Percentiles rank a stretch among this genome's conserved stretches.
These are phyloP conservation scores for Sycophaga agraensis DNA, from an alignment of 1,140 invertebrate species.

Conservation along the genomic window DNA sequence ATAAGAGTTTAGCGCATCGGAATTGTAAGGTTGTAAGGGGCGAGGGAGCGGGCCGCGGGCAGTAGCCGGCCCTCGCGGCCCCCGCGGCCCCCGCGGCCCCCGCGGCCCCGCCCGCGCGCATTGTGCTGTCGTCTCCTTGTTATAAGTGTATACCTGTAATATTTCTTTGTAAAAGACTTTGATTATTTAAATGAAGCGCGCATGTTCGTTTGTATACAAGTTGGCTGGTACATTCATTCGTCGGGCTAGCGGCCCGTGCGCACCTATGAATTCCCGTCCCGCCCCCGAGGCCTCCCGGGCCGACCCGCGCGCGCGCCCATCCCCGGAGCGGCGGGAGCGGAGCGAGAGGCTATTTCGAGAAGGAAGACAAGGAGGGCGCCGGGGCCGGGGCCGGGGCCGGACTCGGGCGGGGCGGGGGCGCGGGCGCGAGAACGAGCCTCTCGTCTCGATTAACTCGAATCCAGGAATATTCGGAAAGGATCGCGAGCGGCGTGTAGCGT, in stretches of 20 bases:
- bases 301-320: too few relatives aligned
- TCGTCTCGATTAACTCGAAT: constrained; percentile 55
- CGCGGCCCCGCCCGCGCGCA: background rate
- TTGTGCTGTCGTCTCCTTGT: background rate
- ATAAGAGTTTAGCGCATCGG: too few relatives aligned
- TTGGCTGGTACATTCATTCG: background rate
- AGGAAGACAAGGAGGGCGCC: background rate
- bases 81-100: too few relatives aligned
- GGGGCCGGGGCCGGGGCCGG: background rate
- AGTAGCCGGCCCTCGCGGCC: too few relatives aligned
- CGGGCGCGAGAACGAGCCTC: constrained; percentile 31
- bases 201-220: constrained; percentile 51
- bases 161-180: constrained; percentile 43
- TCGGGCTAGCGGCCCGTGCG: too few relatives aligned
- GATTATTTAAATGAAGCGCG: constrained; percentile 49
- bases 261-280: too few relatives aligned
- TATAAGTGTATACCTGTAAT: constrained; percentile 20
- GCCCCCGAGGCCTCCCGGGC: too few relatives aligned
- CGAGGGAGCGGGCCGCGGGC: too few relatives aligned
- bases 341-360: too few relatives aligned
- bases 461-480: constrained; percentile 38
- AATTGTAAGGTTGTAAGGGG: too few relatives aligned
- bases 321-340: background rate
- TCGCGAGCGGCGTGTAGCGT: background rate
- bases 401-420: background rate